Evolutionary conservation across 2,113 vertebrate species (phyloP), one percentile per base, ranked within the genome.

Genomic region (Tupaia tana): DNA sequence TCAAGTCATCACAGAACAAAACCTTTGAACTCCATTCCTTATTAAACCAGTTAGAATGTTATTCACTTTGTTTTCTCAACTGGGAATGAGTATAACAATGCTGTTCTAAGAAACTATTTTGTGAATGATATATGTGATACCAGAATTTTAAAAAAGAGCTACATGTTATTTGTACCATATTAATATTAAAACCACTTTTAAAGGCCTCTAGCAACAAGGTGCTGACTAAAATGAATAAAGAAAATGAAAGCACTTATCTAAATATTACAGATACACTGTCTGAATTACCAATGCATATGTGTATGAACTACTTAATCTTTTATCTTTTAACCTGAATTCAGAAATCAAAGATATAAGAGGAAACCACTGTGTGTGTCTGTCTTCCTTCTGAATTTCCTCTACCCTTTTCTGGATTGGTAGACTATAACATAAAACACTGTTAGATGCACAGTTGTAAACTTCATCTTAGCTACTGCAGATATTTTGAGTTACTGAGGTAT

Each of bases 21-120:
- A 20, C 2, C 11, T 11, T 64, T 79, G 25, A 69, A 8, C 56
- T 66, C 14, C 77, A n/a, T 34, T 89, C 70, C 89, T 84, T 79
- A 64, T 54, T 69, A 91, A 96, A 6, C 6, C 16, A 43, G 19
- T 90, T 74, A 78, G 87, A 90, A 87, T 70, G 14, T 71, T 71
- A 34, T 9, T 86, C 2, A 22, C 19, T 89, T 89, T 63, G 19
- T 70, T 95, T 93, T 89, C 71, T 27, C 61, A 89, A n/a, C 10
- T 54, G 18, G 18, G 8, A 93, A 31, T 93, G 22, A 88, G 29
- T 63, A 43, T 95, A 52, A 79, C 31, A 90, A 86, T 66, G 13
- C 7, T 89, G 4, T 83, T 89, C 22, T n/a, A 73, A 69, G 70
- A 10, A 91, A 56, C 1, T 54, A 2, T 24, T 61, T 92, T 78